Evolutionary conservation across 2,113 vertebrate species (phyloP), one percentile per base, ranked within the genome.

Genomic region (Rutilus rutilus): DNA sequence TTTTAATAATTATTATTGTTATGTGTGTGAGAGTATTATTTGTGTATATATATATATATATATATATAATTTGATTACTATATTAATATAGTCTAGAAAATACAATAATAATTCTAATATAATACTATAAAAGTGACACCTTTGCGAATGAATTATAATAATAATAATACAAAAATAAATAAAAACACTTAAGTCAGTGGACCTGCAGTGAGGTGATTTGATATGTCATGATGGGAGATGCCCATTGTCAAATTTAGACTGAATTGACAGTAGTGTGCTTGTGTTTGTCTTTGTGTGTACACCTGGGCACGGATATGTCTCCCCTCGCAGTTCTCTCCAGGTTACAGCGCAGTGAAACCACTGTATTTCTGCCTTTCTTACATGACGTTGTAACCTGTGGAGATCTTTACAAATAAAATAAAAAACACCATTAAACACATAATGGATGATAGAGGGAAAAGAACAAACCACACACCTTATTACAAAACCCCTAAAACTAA

Each of bases 271-370:
- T 52, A 74, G 7, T 5, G n/a, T 25, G 27, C 7, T 30, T 19
- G 64, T 45, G 25, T 15, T 5, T 67, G 12, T 33, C 33, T 57
- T 36, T 27, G 54, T 47, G 9, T 14, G 33, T 27, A 54, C 96
- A 99, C 97, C 97, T 98, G 87, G 97, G 96, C 85, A 97, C 96
- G 6, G 94, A 96, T 87, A 98, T 96, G 69, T 96, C 93, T 82
- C 97, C 97, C 81, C 94, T 94, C 23, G 87, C 91, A 25, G 87
- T 93, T 90, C 94, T 97, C 75, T 91, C 90, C 54, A 96, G 96
- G 87, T 96, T 96, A 90, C 98, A 99, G 81, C 97, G 96, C 91
- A 98, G 93, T 7, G 94, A 96, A 90, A 99, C 95, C 86, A 98
- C 97, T 39, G 96, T 94, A 27, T 95, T 96, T 19, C 97, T 96